Evolutionary conservation across 1,140 invertebrate species (phyloP), one percentile per base, ranked within the genome.

Genomic region (Aphaenogaster rudis): DNA sequence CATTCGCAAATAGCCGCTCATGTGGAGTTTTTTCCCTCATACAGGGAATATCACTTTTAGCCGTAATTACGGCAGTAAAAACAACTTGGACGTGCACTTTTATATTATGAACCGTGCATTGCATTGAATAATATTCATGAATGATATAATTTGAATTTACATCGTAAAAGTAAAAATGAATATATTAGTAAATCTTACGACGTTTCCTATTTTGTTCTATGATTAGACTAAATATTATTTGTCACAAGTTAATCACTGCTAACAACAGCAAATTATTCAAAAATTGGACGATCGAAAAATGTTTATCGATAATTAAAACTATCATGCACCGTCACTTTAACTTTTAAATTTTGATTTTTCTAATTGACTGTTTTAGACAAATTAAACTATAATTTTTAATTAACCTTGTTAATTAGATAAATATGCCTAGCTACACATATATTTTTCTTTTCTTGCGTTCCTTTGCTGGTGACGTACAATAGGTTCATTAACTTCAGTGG

Each of bases 41-140:
- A 48, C 79, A 13, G 17, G 36, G 8, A 69, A 28, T 64, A 42
- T 17, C 39, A 71, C 50, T 81, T 71, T 81, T 33, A 67, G 15
- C 5, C 66, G 50, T 81, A 81, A 71, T 71, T 71, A n/a, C 52
- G 8, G 39, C 15, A 33, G 57, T 66, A 81, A 81, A 21, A 81
- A 52, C 78, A 67, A 42, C 48, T 50, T 36, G 64, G 21, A 71
- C 9, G 48, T 48, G 48, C 45, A 80, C 17, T 48, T 80, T 66
- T 21, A 33, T 36, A n/a, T 33, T 67, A 4, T 54, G 28, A 48
- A 61, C 21, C 74, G 54, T 39, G 15, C 36, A 28, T 48, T 28
- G 11, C 42, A 66, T 28, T 21, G 36, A 39, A 57, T 52, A 80
- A 52, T 69, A 52, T 54, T 42, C n/a, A 9, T 28, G 36, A 69